phyloP scores from a whole-genome alignment of 1,140 invertebrate genomes.

The Frieseomelitta varia region DNA sequence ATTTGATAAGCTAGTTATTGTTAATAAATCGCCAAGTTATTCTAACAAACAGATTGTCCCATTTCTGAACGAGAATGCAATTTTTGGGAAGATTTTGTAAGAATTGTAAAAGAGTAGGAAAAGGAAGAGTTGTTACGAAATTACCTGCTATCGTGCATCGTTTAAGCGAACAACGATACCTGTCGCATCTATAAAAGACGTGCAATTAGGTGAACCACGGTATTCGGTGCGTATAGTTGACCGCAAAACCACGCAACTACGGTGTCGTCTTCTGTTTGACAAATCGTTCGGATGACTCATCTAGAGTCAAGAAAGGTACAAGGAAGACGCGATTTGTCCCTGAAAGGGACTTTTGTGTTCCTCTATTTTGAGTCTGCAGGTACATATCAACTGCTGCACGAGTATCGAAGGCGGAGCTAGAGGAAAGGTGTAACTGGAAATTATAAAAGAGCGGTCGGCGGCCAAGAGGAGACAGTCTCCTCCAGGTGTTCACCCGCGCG shows the following conservation, averaged over 20 bases:
- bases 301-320: background rate
- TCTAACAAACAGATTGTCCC: background rate
- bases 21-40: background rate
- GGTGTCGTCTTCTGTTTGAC: background rate
- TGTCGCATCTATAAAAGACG: slow-evolving; percentile 46
- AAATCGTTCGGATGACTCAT: background rate
- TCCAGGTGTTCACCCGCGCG: slow-evolving; percentile 68
- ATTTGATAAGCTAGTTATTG: background rate
- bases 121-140: slow-evolving; percentile 42
- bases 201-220: background rate
- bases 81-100: slow-evolving; percentile 11
- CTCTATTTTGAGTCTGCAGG: background rate
- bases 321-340: slow-evolving; percentile 4
- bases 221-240: background rate
- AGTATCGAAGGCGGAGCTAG: slow-evolving; percentile 36
- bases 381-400: background rate
- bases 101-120: too few species aligned
- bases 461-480: slow-evolving; percentile 70
- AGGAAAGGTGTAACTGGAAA: slow-evolving; percentile 70
- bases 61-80: too few species aligned
- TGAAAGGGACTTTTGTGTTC: slow-evolving; percentile 18
- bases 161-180: slow-evolving; percentile 12
- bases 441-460: slow-evolving; percentile 77
- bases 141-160: background rate
- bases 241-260: background rate